Evolutionary conservation across 2,797 vertebrate species (phyloP), one percentile per base, ranked within the genome.

Genomic region (Halcyon smyrnensis): DNA sequence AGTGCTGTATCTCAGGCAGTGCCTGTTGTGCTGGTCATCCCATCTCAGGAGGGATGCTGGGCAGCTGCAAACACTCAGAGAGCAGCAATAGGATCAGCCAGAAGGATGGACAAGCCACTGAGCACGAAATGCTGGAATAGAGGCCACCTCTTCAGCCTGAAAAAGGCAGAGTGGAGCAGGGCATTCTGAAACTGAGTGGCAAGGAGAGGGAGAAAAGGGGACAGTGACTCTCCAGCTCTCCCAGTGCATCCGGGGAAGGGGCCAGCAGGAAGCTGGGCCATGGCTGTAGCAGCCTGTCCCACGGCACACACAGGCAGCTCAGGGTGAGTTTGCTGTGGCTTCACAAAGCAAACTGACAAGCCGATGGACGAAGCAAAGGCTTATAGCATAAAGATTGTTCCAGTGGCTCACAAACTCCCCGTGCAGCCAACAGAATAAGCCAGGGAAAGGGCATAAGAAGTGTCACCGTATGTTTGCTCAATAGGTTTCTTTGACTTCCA

Each of bases 11-110:
- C 39, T 46, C 6, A 8, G 24, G 67, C 30, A 67, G 51, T 0
- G 17, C 39, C 53, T 6, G 21, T 12, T 1, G 0, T 9, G 53
- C 53, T 15, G 46, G 13, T 36, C 14, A 16, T 16, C 32, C 60
- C 23, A 2, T 1, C 41, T 9, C 8, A 1, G 30, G 32, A 60
- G 25, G 45, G 51, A 54, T 6, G 11, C 15, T 4, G 50, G 0
- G 5, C 27, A 28, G 82, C 60, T 32, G 46, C 10, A 3, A 54
- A 34, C 0, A 34, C 70, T 34, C 56, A 2, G 39, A 34, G 39
- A 62, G 41, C 36, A 45, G 28, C 71, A 41, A 32, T 1, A 5
- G 65, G 15, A 28, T 13, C 25, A 32, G 32, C 30, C 34, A 13
- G 56, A 24, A 36, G 30, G 32, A 43, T 2, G 11, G 71, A 50